Conservation (phyloP, 2,797 vertebrate species). For the Triplophysa yarkandensis region DNA sequence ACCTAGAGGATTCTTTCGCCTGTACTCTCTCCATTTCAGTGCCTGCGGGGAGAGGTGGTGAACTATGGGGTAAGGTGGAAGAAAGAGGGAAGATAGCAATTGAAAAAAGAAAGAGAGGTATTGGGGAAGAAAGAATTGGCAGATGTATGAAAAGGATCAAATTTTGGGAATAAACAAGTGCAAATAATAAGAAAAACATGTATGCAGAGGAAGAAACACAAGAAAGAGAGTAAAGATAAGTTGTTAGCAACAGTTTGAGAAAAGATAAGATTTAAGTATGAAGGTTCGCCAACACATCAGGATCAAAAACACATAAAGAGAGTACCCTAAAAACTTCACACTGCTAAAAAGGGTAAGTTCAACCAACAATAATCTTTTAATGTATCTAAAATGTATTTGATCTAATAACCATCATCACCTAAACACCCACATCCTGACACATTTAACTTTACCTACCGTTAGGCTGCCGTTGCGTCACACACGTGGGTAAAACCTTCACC, state of each 20-base stretch:
- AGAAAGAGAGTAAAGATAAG: conserved; percentile 28
- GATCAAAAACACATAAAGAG: background rate
- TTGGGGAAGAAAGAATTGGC: conserved; percentile 36
- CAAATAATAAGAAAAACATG: background rate
- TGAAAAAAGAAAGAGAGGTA: background rate
- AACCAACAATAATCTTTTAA: background rate
- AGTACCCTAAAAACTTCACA: background rate
- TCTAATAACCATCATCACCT: too few species aligned
- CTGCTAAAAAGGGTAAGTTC: background rate
- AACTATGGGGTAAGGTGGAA: conserved; percentile 69
- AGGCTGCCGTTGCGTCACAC: conserved; percentile 71
- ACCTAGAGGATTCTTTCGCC: conserved; percentile 90
- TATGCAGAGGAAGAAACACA: background rate
- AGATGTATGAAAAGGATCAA: conserved; percentile 48
- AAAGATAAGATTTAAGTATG: conserved; percentile 15
- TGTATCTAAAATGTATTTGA: too few species aligned
- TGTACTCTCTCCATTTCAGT: conserved; percentile 96
- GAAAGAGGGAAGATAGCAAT: background rate
- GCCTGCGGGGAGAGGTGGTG: conserved; percentile 96
- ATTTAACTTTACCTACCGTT: conserved; percentile 77
- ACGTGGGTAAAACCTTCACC: conserved; percentile 55
- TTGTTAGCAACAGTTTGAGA: conserved; percentile 26
- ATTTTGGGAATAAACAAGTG: background rate
- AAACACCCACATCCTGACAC: too few species aligned
- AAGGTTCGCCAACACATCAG: background rate